These are phyloP conservation scores for Megathymus violae DNA, from an alignment of 1,140 invertebrate species.

Conservation along the genomic window DNA sequence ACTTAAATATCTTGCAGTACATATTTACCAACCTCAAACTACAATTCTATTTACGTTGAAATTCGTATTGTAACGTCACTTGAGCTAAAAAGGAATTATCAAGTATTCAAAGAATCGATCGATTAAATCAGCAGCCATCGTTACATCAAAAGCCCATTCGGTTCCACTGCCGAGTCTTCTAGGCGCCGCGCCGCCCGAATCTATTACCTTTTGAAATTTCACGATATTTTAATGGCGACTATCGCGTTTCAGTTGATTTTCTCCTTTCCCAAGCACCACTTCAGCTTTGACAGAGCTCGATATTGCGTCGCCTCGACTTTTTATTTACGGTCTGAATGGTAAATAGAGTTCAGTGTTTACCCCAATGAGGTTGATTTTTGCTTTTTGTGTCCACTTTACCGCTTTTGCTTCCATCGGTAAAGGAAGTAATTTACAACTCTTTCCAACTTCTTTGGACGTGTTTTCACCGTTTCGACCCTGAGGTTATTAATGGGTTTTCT, in stretches of 20 bases:
- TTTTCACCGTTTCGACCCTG: background rate
- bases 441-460: slow-evolving; percentile 6
- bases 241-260: slow-evolving; percentile 63
- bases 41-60: no score
- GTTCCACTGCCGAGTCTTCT: slow-evolving; percentile 52
- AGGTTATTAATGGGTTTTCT: background rate
- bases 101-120: no score
- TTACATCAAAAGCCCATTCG: slow-evolving; percentile 71
- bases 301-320: slow-evolving; percentile 65
- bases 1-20: no score
- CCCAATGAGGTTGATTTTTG: slow-evolving; percentile 56
- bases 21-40: no score
- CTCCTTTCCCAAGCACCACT: slow-evolving; percentile 52
- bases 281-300: slow-evolving; percentile 66
- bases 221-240: slow-evolving; percentile 79
- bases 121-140: background rate
- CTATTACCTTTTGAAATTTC: slow-evolving; percentile 69
- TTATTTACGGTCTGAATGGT: slow-evolving; percentile 69
- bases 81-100: no score
- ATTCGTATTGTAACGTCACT: no score
- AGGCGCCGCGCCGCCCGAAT: slow-evolving; percentile 34
- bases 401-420: slow-evolving; percentile 29
- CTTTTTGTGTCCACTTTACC: slow-evolving; percentile 35
- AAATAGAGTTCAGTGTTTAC: slow-evolving; percentile 65
- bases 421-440: slow-evolving; percentile 27